Percentiles rank a stretch among this genome's conserved stretches.
Evolutionary conservation across 2,888 invertebrate species (phyloP).

Genomic region (Erebia palarica): DNA sequence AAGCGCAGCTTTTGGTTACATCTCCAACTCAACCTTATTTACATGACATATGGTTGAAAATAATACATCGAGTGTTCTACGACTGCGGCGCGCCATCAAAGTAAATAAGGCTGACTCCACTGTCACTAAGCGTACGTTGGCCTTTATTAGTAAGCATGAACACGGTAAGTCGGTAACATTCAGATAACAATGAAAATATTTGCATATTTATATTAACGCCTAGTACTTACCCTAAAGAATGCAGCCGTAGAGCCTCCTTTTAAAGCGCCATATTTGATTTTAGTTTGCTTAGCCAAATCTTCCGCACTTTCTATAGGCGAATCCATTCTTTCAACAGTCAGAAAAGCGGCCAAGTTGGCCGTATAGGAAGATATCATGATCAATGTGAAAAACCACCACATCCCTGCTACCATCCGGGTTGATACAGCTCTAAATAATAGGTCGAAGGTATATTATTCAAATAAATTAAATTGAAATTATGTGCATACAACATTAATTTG

Average conservation of each 20-base stretch:
- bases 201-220: neutral
- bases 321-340: constrained; percentile 96
- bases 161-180: neutral
- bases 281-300: constrained; percentile 97
- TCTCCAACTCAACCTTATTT: no score
- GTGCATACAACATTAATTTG: constrained; percentile 7
- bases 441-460: neutral
- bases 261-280: constrained; percentile 98
- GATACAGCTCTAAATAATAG: constrained; percentile 87
- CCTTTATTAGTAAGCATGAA: no score
- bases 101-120: no score
- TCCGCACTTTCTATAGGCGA: constrained; percentile 97
- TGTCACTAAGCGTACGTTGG: no score
- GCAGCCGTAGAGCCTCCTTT: constrained; percentile 95
- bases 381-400: constrained; percentile 98
- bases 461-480: neutral
- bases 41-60: no score
- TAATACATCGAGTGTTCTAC: no score
- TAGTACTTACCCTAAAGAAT: constrained; percentile 92
- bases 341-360: constrained; percentile 96
- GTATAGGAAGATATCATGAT: constrained; percentile 99
- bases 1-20: no score
- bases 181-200: neutral
- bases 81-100: no score
- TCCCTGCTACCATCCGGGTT: constrained; percentile 94